phyloP scores from a whole-genome alignment of 2,797 vertebrate genomes.

The Malurus leucopterus region DNA sequence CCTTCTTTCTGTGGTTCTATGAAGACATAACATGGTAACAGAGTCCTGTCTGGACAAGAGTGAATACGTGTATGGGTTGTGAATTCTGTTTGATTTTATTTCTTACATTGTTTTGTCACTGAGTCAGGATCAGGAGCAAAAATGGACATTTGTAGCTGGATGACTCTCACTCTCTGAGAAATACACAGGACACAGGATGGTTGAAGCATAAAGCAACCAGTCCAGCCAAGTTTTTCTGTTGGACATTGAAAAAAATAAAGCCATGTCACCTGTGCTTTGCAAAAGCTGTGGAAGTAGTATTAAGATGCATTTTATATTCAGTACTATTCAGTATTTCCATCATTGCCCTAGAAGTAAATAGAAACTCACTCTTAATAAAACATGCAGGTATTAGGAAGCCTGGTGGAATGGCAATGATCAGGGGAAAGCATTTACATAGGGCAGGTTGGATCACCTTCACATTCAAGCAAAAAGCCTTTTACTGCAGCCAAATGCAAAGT shows the following conservation, averaged over 20 bases:
- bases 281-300: not conserved
- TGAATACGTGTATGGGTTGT: not conserved
- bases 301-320: not conserved
- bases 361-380: not conserved
- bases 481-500: conserved; percentile 28
- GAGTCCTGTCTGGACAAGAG: not conserved
- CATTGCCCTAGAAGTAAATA: not conserved
- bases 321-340: not conserved
- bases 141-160: not conserved
- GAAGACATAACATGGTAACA: not conserved
- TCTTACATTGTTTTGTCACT: not conserved
- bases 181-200: not conserved
- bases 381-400: not conserved
- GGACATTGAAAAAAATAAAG: not conserved
- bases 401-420: not conserved
- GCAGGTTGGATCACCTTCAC: not conserved
- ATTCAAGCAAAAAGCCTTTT: not conserved
- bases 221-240: not conserved
- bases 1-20: not conserved
- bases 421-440: not conserved
- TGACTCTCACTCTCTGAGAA: not conserved
- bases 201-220: not conserved
- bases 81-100: not conserved
- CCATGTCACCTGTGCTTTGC: not conserved
- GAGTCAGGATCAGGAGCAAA: not conserved